Percentiles rank a stretch among this genome's conserved stretches.
Evolutionary conservation across 2,113 vertebrate genomes (phyloP).

Genomic region (Canis aureus): DNA sequence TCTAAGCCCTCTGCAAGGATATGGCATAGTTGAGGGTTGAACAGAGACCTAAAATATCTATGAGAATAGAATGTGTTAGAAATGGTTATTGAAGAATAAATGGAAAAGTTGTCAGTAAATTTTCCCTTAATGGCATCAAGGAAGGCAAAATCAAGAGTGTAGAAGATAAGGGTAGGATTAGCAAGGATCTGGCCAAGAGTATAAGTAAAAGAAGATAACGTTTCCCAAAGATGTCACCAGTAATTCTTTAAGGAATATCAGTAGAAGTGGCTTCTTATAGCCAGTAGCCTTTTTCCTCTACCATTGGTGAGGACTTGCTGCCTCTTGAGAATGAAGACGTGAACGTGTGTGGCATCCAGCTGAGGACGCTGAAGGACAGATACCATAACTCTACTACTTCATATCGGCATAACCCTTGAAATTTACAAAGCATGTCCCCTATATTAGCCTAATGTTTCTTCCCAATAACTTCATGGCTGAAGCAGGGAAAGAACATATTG

Average conservation of each 20-base stretch:
- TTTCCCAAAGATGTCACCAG: not conserved
- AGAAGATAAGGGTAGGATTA: not conserved
- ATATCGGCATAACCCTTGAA: not conserved
- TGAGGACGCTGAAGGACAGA: not conserved
- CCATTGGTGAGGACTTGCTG: not conserved
- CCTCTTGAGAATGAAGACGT: not conserved
- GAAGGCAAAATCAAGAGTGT: not conserved
- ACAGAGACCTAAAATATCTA: not conserved
- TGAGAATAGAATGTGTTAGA: conserved; percentile 7
- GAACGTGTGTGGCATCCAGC: not conserved
- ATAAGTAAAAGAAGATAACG: not conserved
- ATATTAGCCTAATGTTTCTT: not conserved
- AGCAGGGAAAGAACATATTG: not conserved
- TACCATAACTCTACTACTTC: not conserved
- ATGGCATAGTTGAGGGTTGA: not conserved
- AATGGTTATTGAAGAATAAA: conserved; percentile 5
- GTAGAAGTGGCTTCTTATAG: not conserved
- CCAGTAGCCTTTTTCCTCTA: not conserved
- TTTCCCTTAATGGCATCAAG: not conserved
- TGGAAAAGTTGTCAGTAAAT: not conserved
- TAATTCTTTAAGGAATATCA: not conserved
- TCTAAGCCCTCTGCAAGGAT: not conserved
- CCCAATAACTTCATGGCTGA: not conserved
- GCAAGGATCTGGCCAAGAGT: not conserved
- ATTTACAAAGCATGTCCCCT: not conserved